Evolutionary conservation across 2,113 vertebrate species (phyloP).

Genomic region (Hippocampus mohnikei): DNA sequence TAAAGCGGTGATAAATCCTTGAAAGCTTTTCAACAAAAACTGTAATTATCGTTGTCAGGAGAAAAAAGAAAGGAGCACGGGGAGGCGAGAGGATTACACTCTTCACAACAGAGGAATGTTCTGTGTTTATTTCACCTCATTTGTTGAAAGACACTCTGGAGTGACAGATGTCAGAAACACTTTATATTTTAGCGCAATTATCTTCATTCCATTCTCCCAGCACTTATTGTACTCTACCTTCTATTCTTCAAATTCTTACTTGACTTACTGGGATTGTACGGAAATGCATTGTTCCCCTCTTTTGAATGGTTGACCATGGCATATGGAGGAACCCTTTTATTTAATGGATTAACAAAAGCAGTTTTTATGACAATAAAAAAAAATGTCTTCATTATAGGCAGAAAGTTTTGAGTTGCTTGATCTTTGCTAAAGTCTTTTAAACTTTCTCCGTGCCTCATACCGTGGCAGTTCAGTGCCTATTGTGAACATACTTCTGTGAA

Average conservation of each 20-base stretch:
- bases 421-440: constrained; percentile 34
- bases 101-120: constrained; percentile 71
- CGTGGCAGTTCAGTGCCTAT: constrained; percentile 17
- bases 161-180: constrained; percentile 76
- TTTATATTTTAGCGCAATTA: constrained; percentile 75
- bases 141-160: constrained; percentile 71
- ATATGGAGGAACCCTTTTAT: constrained; percentile 31
- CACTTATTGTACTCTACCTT: constrained; percentile 53
- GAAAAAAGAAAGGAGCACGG: constrained; percentile 74
- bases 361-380: constrained; percentile 46
- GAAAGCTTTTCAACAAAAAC: constrained; percentile 77
- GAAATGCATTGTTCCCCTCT: constrained; percentile 39
- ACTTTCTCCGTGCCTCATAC: constrained; percentile 34
- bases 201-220: constrained; percentile 51
- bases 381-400: constrained; percentile 21
- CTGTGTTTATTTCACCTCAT: constrained; percentile 75
- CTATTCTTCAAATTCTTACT: constrained; percentile 58
- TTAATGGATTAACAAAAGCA: constrained; percentile 51
- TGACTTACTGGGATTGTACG: constrained; percentile 34
- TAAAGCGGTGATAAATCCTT: constrained; percentile 76
- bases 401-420: constrained; percentile 44
- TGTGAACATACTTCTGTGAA: constrained; percentile 17
- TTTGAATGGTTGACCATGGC: constrained; percentile 47
- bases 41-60: constrained; percentile 76
- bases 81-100: constrained; percentile 75